Evolutionary conservation across 2,113 vertebrate genomes (phyloP).

Genomic region (Nansenia antarctica): DNA sequence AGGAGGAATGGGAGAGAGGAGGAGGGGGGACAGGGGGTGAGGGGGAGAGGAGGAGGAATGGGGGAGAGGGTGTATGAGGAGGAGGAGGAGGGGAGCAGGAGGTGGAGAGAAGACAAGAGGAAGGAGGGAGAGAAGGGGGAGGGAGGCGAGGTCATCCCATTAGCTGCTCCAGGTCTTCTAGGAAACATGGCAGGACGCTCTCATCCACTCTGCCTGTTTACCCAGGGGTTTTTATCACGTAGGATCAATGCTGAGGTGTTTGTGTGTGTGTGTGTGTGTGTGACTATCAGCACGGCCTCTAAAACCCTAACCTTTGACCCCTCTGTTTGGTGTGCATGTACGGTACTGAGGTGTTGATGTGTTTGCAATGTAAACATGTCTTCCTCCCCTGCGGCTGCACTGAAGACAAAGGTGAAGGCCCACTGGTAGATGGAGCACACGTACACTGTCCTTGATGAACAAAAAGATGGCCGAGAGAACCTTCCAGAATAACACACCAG

Average conservation of each 20-base stretch:
- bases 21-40: background rate
- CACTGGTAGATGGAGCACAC: too few relatives aligned
- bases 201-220: background rate
- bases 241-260: background rate
- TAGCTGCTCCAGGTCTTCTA: constrained; percentile 10
- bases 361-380: background rate
- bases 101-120: too few relatives aligned
- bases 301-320: too few relatives aligned
- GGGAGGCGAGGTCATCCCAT: constrained; percentile 4
- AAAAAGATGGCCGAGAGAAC: too few relatives aligned
- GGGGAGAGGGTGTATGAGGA: background rate
- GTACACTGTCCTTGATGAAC: too few relatives aligned
- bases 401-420: too few relatives aligned
- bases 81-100: constrained; percentile 4
- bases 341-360: background rate
- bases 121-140: constrained; percentile 1
- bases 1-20: too few relatives aligned
- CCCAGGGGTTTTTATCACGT: background rate
- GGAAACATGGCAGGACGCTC: constrained; percentile 3
- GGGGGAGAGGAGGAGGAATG: background rate
- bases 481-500: background rate
- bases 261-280: background rate
- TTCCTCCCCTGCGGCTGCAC: too few relatives aligned
- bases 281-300: too few relatives aligned
- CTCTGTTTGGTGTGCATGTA: background rate